Conservation (phyloP, 1,140 invertebrate genomes). For the Papilio dardanus region DNA sequence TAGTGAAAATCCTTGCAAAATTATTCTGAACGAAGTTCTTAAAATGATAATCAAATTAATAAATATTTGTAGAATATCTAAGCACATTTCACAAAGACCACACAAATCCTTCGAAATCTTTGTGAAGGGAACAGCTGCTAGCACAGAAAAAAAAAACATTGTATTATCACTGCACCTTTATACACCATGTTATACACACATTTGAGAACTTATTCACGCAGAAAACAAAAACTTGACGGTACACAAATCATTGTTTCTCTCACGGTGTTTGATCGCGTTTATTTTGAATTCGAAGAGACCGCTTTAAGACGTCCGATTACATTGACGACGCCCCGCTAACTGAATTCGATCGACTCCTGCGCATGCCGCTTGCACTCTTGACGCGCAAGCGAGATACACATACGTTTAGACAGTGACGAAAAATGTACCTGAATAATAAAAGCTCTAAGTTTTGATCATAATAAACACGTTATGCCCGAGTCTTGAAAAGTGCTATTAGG, state of each 20-base stretch:
- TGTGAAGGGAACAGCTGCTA: conserved; percentile 60
- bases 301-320: conserved; percentile 64
- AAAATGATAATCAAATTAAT: neutral
- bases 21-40: neutral
- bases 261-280: conserved; percentile 59
- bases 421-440: conserved; percentile 71
- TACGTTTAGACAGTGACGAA: conserved; percentile 54
- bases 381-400: conserved; percentile 57
- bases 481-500: conserved; percentile 18
- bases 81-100: conserved; percentile 50
- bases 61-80: conserved; percentile 39
- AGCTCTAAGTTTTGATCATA: conserved; percentile 65
- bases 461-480: conserved; percentile 50
- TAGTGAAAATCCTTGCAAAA: conserved; percentile 33
- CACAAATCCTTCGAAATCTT: conserved; percentile 59
- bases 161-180: conserved; percentile 50
- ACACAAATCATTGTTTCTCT: conserved; percentile 57
- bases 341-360: conserved; percentile 69
- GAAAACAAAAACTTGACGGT: conserved; percentile 54
- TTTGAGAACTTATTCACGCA: conserved; percentile 46
- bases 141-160: conserved; percentile 54
- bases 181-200: conserved; percentile 56
- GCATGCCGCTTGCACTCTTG: conserved; percentile 49
- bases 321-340: conserved; percentile 72
- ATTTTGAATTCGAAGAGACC: conserved; percentile 65